Evolutionary conservation across 2,888 invertebrate genomes (phyloP), one percentile per base, ranked within the genome.

Genomic region (Dinocampus coccinellae): DNA sequence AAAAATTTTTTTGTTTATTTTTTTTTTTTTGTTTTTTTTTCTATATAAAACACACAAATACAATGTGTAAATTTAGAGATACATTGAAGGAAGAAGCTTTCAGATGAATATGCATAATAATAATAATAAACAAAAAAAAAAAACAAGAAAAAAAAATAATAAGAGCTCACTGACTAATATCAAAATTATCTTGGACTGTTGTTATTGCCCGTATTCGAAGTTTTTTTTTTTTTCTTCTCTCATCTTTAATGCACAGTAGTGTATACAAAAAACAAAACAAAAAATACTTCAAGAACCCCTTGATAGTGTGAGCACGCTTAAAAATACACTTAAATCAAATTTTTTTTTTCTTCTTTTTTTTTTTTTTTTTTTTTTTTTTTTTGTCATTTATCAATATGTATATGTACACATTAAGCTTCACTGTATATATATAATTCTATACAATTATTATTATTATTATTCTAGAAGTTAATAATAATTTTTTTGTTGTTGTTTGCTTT

Each of bases 401-500:
- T 76, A 77, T 76, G 73, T 76, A 77, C 74, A 76, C 68, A 83
- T 80, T 71, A 64, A 53, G 65, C 34, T 60, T 75, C 42, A 76
- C 36, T 78, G 78, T 78, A 72, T 82, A 73, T 82, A n/a, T n/a
- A 80, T 84, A 81, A 76, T 58, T 84, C 83, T 85, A 86, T 87
- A 87, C 86, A 86, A 83, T 85, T 81, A 86, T 84, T n/a, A n/a
- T n/a, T n/a, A n/a, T 66, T 72, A 77, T 84, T 84, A 84, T 84
- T 81, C 81, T 83, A 82, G 84, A 84, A 80, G 84, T 83, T 81
- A 83, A 82, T 85, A 82, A 84, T 86, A 85, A 85, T 86, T 84
- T 33, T 33, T 58, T 58, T 58, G 33, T 34, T 58, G 6, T 33
- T 34, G 33, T 1, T 65, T 3, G 13, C 60, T 42, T 16, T 24